phyloP scores from a whole-genome alignment of 2,888 invertebrate genomes.

The Leptothorax acervorum region DNA sequence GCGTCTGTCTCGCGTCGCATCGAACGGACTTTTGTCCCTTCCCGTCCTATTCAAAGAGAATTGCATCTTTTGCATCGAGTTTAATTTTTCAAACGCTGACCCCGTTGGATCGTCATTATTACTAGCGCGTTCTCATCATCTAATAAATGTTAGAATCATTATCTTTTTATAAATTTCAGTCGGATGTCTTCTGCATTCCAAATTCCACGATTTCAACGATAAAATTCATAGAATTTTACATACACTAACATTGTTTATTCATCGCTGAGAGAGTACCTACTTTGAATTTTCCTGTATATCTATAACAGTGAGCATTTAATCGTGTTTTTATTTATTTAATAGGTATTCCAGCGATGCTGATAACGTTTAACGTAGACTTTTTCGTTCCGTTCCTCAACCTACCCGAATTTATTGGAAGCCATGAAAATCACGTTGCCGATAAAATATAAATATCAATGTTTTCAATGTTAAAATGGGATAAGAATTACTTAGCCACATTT shows the following conservation, averaged over 20 bases:
- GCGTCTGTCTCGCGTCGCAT: constrained; percentile 66
- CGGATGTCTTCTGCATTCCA: neutral
- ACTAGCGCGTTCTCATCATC: neutral
- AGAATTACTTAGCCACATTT: neutral
- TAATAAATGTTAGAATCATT: neutral
- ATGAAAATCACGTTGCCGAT: neutral
- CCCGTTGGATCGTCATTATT: neutral
- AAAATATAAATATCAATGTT: neutral
- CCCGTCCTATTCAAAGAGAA: constrained; percentile 21
- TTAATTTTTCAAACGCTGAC: constrained; percentile 1
- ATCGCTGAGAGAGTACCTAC: neutral
- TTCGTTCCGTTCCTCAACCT: neutral
- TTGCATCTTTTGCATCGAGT: constrained; percentile 15
- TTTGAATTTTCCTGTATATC: neutral
- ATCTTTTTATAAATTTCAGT: neutral
- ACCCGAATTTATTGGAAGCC: constrained; percentile 5
- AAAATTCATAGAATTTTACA: neutral
- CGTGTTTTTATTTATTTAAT: neutral
- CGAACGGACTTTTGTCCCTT: constrained; percentile 52
- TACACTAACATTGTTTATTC: neutral
- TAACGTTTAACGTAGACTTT: constrained; percentile 1
- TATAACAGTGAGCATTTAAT: neutral
- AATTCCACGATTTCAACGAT: neutral
- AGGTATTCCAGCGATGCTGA: neutral
- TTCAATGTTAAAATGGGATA: neutral